Evolutionary conservation across 2,797 vertebrate species (phyloP), one percentile per base, ranked within the genome.

Genomic region (Acrocephalus scirpaceus): DNA sequence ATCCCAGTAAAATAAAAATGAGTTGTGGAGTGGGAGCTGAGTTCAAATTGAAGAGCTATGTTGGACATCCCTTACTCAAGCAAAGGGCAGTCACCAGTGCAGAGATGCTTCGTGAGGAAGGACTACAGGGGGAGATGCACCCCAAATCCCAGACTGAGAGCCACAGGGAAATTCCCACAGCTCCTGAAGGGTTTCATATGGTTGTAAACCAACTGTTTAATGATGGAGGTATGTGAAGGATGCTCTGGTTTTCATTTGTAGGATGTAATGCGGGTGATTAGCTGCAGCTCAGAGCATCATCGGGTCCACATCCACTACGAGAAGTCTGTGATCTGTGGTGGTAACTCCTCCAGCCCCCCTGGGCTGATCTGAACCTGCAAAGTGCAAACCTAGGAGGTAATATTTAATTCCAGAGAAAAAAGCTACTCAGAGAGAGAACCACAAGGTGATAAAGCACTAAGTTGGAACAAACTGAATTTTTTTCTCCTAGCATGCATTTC

Each of bases 1-100:
- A 95, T 45, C 90, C 86, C 82, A 82, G 92, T 73, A 70, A 97
- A 97, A 94, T 94, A 96, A 95, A 96, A 96, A 95, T 86, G 88
- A 94, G 64, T 94, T 90, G 88, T 93, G 86, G 86, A 86, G 86
- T 87, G 76, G 93, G 77, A 95, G 22, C 74, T 71, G 91, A 87
- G 60, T 44, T 90, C 64, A 79, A 88, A 86, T 19, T 53, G 76
- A 85, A 93, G 84, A 61, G 90, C 74, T 36, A 0, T 7, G 65
- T 38, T 67, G 54, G 53, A 53, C 64, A 40, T 48, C 79, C 60
- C 77, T 53, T 60, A 16, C 60, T 67, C 22, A 20, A 51, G 81
- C 38, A 34, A 81, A 78, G 29, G 36, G 56, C 47, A 14, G 51
- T 84, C 70, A 7, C 48, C 1, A 5, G 36, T 0, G 0, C 58